Evolutionary conservation across 2,113 vertebrate genomes (phyloP).

Genomic region (Silurus meridionalis): DNA sequence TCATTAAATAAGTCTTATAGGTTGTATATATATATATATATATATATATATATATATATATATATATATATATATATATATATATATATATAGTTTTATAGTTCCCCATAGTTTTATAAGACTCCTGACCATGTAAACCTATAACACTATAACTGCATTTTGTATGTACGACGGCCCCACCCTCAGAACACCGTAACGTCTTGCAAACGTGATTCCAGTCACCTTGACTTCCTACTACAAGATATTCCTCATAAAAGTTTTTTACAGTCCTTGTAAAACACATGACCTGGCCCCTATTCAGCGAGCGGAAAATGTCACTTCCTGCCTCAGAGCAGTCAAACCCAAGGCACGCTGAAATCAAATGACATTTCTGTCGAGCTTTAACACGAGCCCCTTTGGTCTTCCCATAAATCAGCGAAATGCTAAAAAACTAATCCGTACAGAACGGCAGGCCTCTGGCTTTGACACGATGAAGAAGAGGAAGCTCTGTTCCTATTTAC

Average conservation of each 20-base stretch:
- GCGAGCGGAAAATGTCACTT: conserved; percentile 29
- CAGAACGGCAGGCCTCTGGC: neutral
- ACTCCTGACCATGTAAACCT: neutral
- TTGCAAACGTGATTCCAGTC: neutral
- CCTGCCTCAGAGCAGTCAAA: conserved; percentile 9
- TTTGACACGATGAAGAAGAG: neutral
- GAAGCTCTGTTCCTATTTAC: conserved; percentile 2
- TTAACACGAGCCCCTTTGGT: conserved; percentile 36
- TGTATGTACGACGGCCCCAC: neutral
- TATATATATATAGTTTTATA: too few species aligned
- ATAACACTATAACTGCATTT: neutral
- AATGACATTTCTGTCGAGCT: conserved; percentile 41
- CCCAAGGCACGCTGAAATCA: conserved; percentile 13
- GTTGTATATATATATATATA: too few species aligned
- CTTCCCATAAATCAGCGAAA: conserved; percentile 53
- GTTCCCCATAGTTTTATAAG: too few species aligned
- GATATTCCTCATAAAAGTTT: conserved; percentile 16
- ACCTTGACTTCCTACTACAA: neutral
- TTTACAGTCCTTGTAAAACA: conserved; percentile 20
- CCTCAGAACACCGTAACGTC: neutral
- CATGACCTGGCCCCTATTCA: conserved; percentile 12
- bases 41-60: too few species aligned
- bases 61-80: too few species aligned
- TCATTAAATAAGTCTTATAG: too few species aligned
- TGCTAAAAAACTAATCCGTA: conserved; percentile 44